A percentile compares a stretch with the other conserved stretches of the same genome.
phyloP scores from a whole-genome alignment of 2,113 vertebrate species.

The Heliornis fulica region DNA sequence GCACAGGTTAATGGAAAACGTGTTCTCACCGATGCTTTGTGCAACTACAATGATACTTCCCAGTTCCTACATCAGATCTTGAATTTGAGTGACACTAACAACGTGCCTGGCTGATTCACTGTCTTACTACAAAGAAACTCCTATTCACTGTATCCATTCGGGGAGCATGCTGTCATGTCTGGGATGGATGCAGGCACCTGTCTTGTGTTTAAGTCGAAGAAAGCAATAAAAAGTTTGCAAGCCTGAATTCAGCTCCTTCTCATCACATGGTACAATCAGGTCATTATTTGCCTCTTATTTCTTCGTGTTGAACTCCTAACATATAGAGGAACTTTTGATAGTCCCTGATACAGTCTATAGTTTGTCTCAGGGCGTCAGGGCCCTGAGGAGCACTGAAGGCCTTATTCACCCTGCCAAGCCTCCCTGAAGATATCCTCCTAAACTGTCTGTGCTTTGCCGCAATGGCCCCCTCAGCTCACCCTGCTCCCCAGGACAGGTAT shows the following conservation, averaged over 20 bases:
- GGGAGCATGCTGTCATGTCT: not conserved
- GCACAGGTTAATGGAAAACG: not conserved
- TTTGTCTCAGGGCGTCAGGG: not conserved
- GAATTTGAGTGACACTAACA: not conserved
- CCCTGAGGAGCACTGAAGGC: not conserved
- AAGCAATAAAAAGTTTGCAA: not conserved
- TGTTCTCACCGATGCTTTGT: not conserved
- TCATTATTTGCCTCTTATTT: not conserved
- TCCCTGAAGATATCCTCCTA: not conserved
- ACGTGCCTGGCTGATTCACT: not conserved
- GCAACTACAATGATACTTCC: not conserved
- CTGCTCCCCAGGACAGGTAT: not conserved
- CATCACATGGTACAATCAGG: not conserved
- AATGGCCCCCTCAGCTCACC: too few species aligned
- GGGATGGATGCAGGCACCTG: not conserved
- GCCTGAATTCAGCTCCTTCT: not conserved
- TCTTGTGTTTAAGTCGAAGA: not conserved
- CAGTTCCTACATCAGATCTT: not conserved
- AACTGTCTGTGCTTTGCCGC: not conserved
- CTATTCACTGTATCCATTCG: accelerated
- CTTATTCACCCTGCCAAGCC: not conserved
- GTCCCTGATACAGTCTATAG: not conserved
- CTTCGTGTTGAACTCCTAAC: not conserved
- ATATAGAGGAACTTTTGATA: not conserved
- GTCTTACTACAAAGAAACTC: not conserved